phyloP scores from a whole-genome alignment of 1,140 invertebrate genomes.

The Drosophila nigrodunni region DNA sequence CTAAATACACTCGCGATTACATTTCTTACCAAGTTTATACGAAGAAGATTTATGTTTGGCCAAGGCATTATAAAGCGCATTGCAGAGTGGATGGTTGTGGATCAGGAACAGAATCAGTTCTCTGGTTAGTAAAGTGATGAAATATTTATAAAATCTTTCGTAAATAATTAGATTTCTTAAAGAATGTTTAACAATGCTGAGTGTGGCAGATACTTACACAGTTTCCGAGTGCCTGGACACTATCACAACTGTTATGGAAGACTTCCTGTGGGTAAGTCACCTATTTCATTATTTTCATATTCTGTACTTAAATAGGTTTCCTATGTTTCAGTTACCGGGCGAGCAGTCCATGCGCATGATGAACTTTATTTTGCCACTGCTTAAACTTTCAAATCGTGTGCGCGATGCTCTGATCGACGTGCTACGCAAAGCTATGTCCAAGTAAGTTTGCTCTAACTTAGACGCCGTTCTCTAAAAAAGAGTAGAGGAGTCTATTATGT shows the following conservation, averaged over 20 bases:
- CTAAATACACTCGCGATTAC: conserved; percentile 70
- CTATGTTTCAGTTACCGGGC: conserved; percentile 64
- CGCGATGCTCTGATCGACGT: conserved; percentile 80
- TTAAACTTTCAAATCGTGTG: conserved; percentile 72
- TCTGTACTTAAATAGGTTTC: background rate
- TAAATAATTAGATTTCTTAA: background rate
- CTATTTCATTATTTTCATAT: background rate
- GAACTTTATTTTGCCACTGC: conserved; percentile 77
- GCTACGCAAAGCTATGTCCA: conserved; percentile 75
- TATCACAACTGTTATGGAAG: conserved; percentile 77
- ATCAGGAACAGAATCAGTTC: conserved; percentile 79
- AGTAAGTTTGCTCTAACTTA: conserved; percentile 33
- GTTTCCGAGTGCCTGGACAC: conserved; percentile 74
- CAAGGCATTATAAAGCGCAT: conserved; percentile 72
- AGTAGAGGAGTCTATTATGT: no score
- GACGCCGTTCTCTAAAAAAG: no score
- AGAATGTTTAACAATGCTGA: conserved; percentile 78
- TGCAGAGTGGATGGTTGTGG: conserved; percentile 79
- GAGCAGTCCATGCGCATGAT: conserved; percentile 84
- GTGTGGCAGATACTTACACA: conserved; percentile 79
- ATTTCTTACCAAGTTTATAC: conserved; percentile 76
- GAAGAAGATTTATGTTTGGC: conserved; percentile 76
- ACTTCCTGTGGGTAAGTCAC: conserved; percentile 72
- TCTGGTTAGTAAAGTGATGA: conserved; percentile 48
- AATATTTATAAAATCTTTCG: background rate